Evolutionary conservation across 2,888 invertebrate species (phyloP).

Genomic region (Busseola fusca): DNA sequence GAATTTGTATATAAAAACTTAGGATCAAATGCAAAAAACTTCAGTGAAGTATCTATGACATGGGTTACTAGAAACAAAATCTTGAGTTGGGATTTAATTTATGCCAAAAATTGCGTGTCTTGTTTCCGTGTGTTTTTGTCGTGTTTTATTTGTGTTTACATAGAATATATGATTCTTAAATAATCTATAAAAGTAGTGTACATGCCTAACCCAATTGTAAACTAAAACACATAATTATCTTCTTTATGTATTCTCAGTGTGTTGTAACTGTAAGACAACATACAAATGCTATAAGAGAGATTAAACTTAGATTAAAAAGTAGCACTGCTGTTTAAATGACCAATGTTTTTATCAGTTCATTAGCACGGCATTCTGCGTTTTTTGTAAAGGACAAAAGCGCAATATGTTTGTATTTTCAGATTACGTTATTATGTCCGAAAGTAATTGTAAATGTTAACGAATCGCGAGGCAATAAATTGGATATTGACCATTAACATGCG

Average conservation of each 20-base stretch:
- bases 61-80: background rate
- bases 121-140: too few relatives aligned
- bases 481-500: constrained; percentile 30
- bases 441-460: constrained; percentile 15
- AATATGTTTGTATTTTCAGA: constrained; percentile 14
- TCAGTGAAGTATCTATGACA: constrained; percentile 1
- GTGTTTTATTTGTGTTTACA: too few relatives aligned
- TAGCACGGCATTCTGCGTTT: constrained; percentile 20
- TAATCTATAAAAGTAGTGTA: background rate
- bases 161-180: too few relatives aligned
- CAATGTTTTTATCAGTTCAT: constrained; percentile 46
- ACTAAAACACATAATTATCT: background rate
- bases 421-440: constrained; percentile 15
- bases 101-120: background rate
- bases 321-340: constrained; percentile 26
- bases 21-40: background rate
- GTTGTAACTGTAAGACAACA: constrained; percentile 16
- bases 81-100: background rate
- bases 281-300: constrained; percentile 18
- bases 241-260: background rate
- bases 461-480: constrained; percentile 37
- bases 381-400: constrained; percentile 15
- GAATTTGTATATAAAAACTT: background rate
- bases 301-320: constrained; percentile 24
- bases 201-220: constrained; percentile 16